Evolutionary conservation across 2,888 invertebrate genomes (phyloP), one percentile per base, ranked within the genome.

Genomic region (Drosophila subquinaria): DNA sequence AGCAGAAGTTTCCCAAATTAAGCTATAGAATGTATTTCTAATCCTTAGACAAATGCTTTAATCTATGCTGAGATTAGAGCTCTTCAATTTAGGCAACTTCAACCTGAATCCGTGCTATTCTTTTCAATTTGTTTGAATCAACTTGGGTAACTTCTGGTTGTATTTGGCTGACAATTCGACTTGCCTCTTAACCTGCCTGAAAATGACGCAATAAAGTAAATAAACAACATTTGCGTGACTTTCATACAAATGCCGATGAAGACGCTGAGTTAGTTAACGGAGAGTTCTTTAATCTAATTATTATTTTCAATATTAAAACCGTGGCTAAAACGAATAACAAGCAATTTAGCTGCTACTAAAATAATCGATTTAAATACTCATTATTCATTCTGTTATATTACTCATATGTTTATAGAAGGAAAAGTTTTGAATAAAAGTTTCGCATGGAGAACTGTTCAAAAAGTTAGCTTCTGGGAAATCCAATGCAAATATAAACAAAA

Each of bases 171-270:
- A 33, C 35, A 15, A 13, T 11, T 17, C 15, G 23, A 35, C 35
- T 23, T 47, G 30, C 15, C 27, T 20, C 62, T 38, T 45, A 45
- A 36, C 9, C 62, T 73, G 64, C 36, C 50, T 56, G 62, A 64
- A 80, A 73, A 48, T 65, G 52, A 43, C 60, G 48, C 70, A 70
- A 69, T 73, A 63, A 86, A 75, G 76, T 68, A 74, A 74, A 78
- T 81, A 69, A 80, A 80, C 69, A 71, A 73, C 81, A 74, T 75
- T 79, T 86, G 70, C 87, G 84, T 84, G 87, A 81, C 76, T 73
- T 55, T 67, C 74, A 88, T 74, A 64, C 60, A 56, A 59, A 59
- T 60, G 30, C 47, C 61, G 51, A 42, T 62, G 33, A 50, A 50
- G 27, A 42, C n/a, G 11, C 13, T 9, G 2, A 71, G 52, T 36